These are phyloP conservation scores for Agrochola lota DNA, from an alignment of 2,888 invertebrate species.

Conservation along the genomic window DNA sequence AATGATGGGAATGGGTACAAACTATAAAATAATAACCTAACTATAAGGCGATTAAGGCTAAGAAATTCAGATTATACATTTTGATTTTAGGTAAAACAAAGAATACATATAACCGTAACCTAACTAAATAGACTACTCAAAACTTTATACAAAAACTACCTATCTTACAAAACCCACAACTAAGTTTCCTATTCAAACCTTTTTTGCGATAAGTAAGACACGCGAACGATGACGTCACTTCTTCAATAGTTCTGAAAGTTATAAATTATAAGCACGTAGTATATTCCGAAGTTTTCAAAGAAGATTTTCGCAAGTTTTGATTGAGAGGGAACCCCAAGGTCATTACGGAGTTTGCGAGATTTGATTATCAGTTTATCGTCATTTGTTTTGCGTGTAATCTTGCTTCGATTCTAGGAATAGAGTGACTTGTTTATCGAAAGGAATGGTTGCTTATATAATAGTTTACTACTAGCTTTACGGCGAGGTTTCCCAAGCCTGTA, in stretches of 20 bases:
- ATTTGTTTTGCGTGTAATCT: slow-evolving; percentile 44
- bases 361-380: slow-evolving; percentile 39
- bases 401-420: slow-evolving; percentile 6
- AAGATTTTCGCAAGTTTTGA: slow-evolving; percentile 45
- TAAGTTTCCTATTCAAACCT: slow-evolving; percentile 37
- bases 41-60: no score
- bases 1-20: no score
- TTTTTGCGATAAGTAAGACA: slow-evolving; percentile 48
- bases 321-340: slow-evolving; percentile 43
- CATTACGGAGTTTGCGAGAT: slow-evolving; percentile 40
- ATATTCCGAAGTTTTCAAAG: slow-evolving; percentile 36
- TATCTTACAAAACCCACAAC: slow-evolving; percentile 3
- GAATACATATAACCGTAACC: background rate
- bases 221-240: slow-evolving; percentile 30
- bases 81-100: background rate
- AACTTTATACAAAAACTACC: slow-evolving; percentile 21
- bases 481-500: no score
- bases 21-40: background rate
- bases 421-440: background rate
- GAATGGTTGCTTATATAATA: background rate
- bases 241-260: slow-evolving; percentile 40
- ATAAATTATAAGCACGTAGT: slow-evolving; percentile 59
- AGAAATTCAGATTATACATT: background rate
- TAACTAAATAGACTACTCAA: slow-evolving; percentile 34
- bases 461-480: background rate